Evolutionary conservation across 2,888 invertebrate species (phyloP).

Genomic region (Caenorhabditis afra): DNA sequence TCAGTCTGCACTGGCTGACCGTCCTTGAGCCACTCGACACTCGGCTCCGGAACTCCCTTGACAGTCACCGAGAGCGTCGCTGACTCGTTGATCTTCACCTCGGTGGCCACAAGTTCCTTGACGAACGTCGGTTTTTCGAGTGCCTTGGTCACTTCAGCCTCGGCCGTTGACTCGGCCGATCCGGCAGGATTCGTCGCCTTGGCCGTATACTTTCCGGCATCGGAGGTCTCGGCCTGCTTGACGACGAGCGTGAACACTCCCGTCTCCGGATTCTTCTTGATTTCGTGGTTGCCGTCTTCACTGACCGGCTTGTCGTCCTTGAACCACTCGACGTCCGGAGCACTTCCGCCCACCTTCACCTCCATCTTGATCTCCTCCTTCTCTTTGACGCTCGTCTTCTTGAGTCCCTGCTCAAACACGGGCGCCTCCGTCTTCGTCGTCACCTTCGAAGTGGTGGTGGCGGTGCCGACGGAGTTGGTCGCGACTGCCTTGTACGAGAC

Average conservation of each 20-base stretch:
- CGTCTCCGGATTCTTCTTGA: conserved; percentile 82
- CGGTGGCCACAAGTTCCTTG: conserved; percentile 62
- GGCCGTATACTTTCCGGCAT: conserved; percentile 70
- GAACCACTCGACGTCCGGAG: conserved; percentile 92
- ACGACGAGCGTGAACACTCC: conserved; percentile 82
- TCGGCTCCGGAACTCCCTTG: conserved; percentile 74
- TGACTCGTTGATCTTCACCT: conserved; percentile 66
- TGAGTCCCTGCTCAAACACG: conserved; percentile 86
- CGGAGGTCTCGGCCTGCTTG: conserved; percentile 59
- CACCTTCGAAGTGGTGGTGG: conserved; percentile 75
- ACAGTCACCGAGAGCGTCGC: conserved; percentile 70
- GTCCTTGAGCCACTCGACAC: conserved; percentile 88
- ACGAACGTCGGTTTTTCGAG: conserved; percentile 67
- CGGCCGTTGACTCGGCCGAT: conserved; percentile 61
- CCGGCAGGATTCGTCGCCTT: conserved; percentile 70
- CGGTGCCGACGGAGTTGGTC: conserved; percentile 84
- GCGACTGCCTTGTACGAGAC: conserved; percentile 85
- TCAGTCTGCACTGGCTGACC: conserved; percentile 90
- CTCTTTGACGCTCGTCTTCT: conserved; percentile 85
- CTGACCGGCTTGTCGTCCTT: conserved; percentile 85
- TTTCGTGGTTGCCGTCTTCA: conserved; percentile 82
- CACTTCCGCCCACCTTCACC: conserved; percentile 90
- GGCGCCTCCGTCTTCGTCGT: conserved; percentile 80
- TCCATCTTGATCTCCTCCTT: conserved; percentile 83
- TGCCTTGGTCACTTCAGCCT: conserved; percentile 57